Base-by-base conservation (phyloP, 2,797 vertebrate species). In the Echeneis naucrates region DNA sequence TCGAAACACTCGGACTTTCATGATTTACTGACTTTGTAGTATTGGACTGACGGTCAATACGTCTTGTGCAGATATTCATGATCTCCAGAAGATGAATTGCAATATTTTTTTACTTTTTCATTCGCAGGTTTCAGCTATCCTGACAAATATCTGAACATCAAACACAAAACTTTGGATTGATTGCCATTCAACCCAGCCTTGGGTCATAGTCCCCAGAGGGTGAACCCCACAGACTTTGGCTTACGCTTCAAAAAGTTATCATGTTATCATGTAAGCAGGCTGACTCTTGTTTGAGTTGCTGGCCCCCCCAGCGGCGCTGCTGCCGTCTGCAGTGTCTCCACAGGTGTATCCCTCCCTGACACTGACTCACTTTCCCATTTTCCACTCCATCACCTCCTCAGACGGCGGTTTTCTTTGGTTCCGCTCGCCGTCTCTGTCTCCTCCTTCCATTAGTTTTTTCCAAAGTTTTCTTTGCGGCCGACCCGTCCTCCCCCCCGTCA, bases 341-440 rank as follows among this genome's bases (percentile, higher is more conserved):
- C 58, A 44, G 23, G 5, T 24, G 14, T 21, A 27, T 58, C 63
- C 5, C 63, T 66, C 66, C 26, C 63, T 37, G 44, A 73, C 65
- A 77, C 13, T 48, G n/a, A 45, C 62, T 79, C 58, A 21, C 55
- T 71, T 60, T 57, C 45, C 60, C 60, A 52, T 75, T 73, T 81
- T 51, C 68, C 77, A 66, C 72, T 72, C 72, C 47, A 30, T 77
- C 82, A 73, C 51, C 68, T 75, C 77, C 50, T 77, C 54, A 45
- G 16, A 68, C 65, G 59, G 24, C 48, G 55, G 68, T 66, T 66
- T 68, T 42, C 14, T 68, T 53, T 21, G 52, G 53, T 56, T 58
- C 42, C 12, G 5, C 27, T 48, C 57, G 44, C 10, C 2, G 0
- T 61, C 65, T 67, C 68, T 55, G 71, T 68, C 52, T 40, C 51